Evolutionary conservation across 2,113 vertebrate genomes (phyloP).

Genomic region (Cyanocitta stelleri): DNA sequence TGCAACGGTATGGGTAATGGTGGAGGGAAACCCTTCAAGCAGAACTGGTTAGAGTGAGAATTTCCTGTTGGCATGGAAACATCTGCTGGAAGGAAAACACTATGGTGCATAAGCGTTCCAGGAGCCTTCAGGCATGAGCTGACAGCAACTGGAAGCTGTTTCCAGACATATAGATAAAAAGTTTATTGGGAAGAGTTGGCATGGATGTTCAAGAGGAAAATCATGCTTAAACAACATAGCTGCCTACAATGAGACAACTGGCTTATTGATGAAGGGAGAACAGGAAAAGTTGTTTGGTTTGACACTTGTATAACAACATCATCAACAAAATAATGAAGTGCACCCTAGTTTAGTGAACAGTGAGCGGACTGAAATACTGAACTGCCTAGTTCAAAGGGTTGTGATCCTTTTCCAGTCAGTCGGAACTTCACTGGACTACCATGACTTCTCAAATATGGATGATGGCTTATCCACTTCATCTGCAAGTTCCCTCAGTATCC

Average conservation of each 20-base stretch:
- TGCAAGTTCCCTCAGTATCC: fast-evolving
- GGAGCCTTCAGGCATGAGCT: not conserved
- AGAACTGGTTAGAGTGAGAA: not conserved
- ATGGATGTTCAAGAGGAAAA: not conserved
- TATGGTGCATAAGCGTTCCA: not conserved
- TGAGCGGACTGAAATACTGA: not conserved
- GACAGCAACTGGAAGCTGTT: not conserved
- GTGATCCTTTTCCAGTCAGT: not conserved
- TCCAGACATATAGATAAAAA: not conserved
- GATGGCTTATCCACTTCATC: not conserved
- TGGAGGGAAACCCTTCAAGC: not conserved
- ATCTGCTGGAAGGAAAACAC: not conserved
- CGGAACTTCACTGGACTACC: not conserved
- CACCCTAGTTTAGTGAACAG: not conserved
- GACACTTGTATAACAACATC: not conserved
- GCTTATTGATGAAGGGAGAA: not conserved
- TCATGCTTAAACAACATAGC: not conserved
- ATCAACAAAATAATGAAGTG: fast-evolving
- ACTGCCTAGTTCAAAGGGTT: not conserved
- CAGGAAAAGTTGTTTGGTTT: not conserved
- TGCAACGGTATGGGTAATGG: not conserved
- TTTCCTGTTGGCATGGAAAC: not conserved
- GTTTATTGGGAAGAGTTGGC: not conserved
- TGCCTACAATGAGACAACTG: not conserved
- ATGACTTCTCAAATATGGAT: not conserved